Conservation (phyloP, 2,797 vertebrate species). For the Pogoniulus pusillus region DNA sequence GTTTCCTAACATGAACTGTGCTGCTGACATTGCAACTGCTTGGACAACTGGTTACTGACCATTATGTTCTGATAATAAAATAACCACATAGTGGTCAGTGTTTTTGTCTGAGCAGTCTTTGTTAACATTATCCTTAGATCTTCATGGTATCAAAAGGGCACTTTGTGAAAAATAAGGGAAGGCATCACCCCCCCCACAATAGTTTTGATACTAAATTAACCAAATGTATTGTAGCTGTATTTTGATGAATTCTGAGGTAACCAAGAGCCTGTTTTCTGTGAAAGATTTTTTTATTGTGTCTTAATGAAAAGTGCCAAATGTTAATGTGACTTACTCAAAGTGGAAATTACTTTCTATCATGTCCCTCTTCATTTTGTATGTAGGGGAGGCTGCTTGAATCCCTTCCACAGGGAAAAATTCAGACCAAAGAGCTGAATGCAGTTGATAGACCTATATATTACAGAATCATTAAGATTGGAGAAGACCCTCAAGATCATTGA, state of each 20-base stretch:
- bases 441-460: background rate
- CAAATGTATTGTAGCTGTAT: background rate
- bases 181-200: background rate
- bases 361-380: background rate
- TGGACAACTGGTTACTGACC: background rate
- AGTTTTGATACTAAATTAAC: conserved; percentile 19
- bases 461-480: too few species aligned
- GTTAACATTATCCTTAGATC: conserved; percentile 27
- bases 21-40: background rate
- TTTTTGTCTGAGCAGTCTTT: background rate
- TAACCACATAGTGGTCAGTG: background rate
- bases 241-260: background rate
- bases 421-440: background rate
- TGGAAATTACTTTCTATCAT: background rate
- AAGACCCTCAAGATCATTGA: too few species aligned
- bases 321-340: background rate
- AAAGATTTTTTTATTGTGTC: background rate
- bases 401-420: background rate
- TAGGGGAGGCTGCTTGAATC: background rate
- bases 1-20: background rate
- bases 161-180: background rate
- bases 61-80: background rate
- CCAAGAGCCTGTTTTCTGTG: background rate
- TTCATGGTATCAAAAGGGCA: conserved; percentile 17
- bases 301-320: background rate